Percentiles rank a stretch among this genome's conserved stretches.
Evolutionary conservation across 2,113 vertebrate species (phyloP).

Genomic region (Cinclus cinclus): DNA sequence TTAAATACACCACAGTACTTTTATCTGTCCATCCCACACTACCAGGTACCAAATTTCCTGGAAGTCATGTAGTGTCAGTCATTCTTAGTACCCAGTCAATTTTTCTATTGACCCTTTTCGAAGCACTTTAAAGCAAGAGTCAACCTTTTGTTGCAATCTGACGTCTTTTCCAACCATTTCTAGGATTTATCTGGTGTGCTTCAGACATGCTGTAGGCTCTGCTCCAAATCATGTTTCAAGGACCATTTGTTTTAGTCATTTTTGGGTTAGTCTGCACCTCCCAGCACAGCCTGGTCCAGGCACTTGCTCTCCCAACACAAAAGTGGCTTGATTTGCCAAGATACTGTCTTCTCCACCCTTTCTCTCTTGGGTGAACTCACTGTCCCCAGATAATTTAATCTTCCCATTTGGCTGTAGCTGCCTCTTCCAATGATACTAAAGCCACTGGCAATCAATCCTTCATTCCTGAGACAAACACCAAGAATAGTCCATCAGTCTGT

Average conservation of each 20-base stretch:
- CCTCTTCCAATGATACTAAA: slow-evolving; percentile 35
- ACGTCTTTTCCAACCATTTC: background rate
- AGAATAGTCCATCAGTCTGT: background rate
- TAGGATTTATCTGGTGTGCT: slow-evolving; percentile 35
- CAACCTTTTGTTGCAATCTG: background rate
- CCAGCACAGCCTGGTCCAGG: background rate
- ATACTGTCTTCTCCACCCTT: slow-evolving; percentile 17
- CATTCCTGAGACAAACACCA: slow-evolving; percentile 46
- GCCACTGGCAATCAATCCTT: slow-evolving; percentile 12
- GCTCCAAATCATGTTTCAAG: slow-evolving; percentile 49
- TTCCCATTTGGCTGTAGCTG: slow-evolving; percentile 8
- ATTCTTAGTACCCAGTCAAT: background rate
- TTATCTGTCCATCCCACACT: background rate
- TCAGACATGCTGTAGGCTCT: background rate
- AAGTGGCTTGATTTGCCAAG: background rate
- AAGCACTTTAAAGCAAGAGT: background rate
- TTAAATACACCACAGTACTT: background rate
- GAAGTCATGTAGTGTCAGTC: background rate
- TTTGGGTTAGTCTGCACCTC: slow-evolving; percentile 15
- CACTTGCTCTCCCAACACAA: slow-evolving; percentile 15
- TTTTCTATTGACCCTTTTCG: background rate
- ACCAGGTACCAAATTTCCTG: background rate
- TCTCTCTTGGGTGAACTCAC: slow-evolving; percentile 41
- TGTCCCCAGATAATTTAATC: slow-evolving; percentile 33
- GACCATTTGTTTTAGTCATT: slow-evolving; percentile 43